Percentiles rank a stretch among this genome's conserved stretches.
phyloP scores from a whole-genome alignment of 2,113 vertebrate genomes.

The Acrocephalus kingi region DNA sequence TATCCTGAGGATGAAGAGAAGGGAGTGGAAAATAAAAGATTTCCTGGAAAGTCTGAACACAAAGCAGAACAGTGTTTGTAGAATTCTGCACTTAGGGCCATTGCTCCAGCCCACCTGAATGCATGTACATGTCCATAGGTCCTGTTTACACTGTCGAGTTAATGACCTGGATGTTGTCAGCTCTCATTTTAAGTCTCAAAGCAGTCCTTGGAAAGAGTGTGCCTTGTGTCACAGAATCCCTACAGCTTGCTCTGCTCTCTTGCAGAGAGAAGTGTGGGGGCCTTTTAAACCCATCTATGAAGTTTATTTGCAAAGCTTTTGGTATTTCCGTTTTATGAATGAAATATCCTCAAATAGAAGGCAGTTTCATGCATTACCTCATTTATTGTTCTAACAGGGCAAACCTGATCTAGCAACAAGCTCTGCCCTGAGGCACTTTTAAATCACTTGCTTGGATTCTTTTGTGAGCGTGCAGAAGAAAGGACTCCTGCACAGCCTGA shows the following conservation, averaged over 20 bases:
- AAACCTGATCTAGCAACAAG: slow-evolving; percentile 1
- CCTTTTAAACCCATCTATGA: neutral
- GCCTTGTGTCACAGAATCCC: neutral
- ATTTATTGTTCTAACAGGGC: slow-evolving; percentile 4
- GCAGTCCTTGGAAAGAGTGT: neutral
- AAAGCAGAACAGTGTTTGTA: neutral
- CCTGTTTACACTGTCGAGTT: neutral
- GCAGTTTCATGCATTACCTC: neutral
- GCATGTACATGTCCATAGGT: neutral
- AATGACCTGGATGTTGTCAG: slow-evolving; percentile 3
- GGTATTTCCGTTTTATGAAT: slow-evolving; percentile 20
- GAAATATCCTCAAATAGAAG: neutral
- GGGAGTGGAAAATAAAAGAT: neutral
- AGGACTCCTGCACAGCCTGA: neutral
- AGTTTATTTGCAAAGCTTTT: neutral
- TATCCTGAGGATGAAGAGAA: neutral
- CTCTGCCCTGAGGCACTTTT: slow-evolving; percentile 14
- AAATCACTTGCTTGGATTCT: neutral
- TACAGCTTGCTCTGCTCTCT: neutral
- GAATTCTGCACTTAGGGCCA: neutral
- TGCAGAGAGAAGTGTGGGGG: neutral
- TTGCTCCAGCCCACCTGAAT: neutral
- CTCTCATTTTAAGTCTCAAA: neutral
- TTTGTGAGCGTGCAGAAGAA: slow-evolving; percentile 10
- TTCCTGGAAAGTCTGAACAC: neutral